phyloP scores from a whole-genome alignment of 2,888 invertebrate species.

The Eretmocerus hayati region DNA sequence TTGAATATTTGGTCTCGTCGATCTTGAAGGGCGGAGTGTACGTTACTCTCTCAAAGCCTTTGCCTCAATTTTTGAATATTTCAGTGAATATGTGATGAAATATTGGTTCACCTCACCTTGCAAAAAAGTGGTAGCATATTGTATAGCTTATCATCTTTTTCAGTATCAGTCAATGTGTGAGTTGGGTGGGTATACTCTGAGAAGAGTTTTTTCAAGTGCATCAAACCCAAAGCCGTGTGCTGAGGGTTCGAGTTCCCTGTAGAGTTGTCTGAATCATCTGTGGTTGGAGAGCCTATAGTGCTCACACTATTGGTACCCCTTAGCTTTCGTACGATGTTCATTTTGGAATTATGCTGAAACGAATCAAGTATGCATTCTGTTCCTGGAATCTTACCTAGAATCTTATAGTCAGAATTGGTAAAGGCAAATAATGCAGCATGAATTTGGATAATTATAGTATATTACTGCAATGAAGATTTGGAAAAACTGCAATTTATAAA shows the following conservation, averaged over 20 bases:
- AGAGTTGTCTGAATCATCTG: conserved; percentile 52
- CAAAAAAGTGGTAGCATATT: conserved; percentile 97
- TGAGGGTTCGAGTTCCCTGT: conserved; percentile 59
- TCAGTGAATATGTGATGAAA: background rate
- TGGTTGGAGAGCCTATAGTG: conserved; percentile 48
- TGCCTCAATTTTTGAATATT: too few species aligned
- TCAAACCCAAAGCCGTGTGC: conserved; percentile 84
- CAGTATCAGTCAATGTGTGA: conserved; percentile 69
- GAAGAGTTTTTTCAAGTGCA: conserved; percentile 94
- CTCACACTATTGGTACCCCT: conserved; percentile 54
- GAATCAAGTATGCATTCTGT: too few species aligned
- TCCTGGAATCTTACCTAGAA: too few species aligned
- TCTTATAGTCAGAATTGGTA: too few species aligned
- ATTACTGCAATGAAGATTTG: too few species aligned
- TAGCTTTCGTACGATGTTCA: conserved; percentile 92
- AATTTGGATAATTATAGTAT: too few species aligned
- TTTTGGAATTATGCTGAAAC: too few species aligned
- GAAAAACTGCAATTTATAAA: too few species aligned
- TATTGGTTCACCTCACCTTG: conserved; percentile 59
- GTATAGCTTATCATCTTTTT: conserved; percentile 88
- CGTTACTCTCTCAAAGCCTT: too few species aligned
- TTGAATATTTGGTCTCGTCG: too few species aligned
- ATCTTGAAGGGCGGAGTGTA: too few species aligned
- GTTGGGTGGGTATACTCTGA: conserved; percentile 88
- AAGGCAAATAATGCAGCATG: too few species aligned